Evolutionary conservation across 2,113 vertebrate species (phyloP), one percentile per base, ranked within the genome.

Genomic region (Orcinus orca): DNA sequence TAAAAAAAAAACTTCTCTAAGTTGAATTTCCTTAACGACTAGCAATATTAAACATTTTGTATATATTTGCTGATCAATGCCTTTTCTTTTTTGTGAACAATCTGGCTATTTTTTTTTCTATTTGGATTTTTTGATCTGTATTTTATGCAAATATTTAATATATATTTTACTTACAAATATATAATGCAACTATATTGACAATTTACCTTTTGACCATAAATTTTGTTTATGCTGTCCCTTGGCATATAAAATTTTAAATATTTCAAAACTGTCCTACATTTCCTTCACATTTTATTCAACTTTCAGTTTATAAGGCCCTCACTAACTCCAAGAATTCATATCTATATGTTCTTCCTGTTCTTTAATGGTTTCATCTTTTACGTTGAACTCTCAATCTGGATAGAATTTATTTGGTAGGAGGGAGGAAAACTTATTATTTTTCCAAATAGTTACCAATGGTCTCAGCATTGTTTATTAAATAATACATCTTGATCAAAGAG

Each of bases 271-370:
- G 15, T 65, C 25, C 67, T 86, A 47, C 2, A 53, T 84, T 58
- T 90, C 26, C 58, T 96, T 88, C 60, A 74, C 17, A 68, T 91
- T 91, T 91, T 90, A 65, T 33, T 90, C 86, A 12, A 60, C 36
- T 82, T 62, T 81, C 47, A 87, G 15, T 55, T 74, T 88, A 77
- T 70, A 84, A 70, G 29, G 8, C 41, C 62, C 25, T 83, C n/a
- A 67, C 6, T 50, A 84, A 93, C 53, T 47, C 50, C 13, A 63
- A 79, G 29, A 63, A 67, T 88, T 88, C 60, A 10, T 76, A 74
- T 68, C 47, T 83, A n/a, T 93, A 65, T 53, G 25, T 60, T 60
- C 58, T 88, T 83, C 29, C 9, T 77, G 26, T 84, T 68, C 50
- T 53, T 83, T 63, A 47, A 81, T 47, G 23, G 8, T 62, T 84